Base-by-base conservation (phyloP, 2,113 vertebrate species). In the Chaetodon auriga region DNA sequence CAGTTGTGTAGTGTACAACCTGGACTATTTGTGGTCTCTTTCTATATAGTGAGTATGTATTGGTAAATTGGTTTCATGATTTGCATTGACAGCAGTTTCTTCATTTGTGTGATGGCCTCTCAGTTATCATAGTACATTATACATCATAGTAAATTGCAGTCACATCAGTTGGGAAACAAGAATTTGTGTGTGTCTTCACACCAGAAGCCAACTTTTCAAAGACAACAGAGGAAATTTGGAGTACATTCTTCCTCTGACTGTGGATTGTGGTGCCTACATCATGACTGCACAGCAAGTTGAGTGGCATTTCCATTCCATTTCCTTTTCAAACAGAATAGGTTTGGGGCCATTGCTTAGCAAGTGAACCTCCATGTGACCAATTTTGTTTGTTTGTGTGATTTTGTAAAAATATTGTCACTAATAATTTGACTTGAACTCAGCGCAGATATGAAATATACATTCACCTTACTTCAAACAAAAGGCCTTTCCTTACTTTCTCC, bases 231-330 rank as follows among this genome's bases (percentile, higher is more conserved):
- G 49, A 64, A 57, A 64, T 60, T 0, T 41, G 65, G 38, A 38
- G 19, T n/a, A n/a, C n/a, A n/a, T n/a, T 15, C 36, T 36, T 54
- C 35, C 4, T 62, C 3, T n/a, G 36, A 36, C 43, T 30, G 15
- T 51, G 49, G 12, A 18, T 58, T 15, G n/a, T 36, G 64, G 58
- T 64, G 35, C 30, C 51, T 70, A 8, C 5, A 46, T 45, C 15
- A 2, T 66, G 10, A 78, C 54, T 45, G 2, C 70, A 54, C 43
- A 53, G 23, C 19, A 57, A 57, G 57, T 35, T 75, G 43, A 80
- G 41, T 58, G 72, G 16, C 25, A 80, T 78, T 78, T 81, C 19
- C 19, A 70, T 71, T 84, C 49, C 36, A 46, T 68, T 79, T 21
- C 49, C n/a, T 57, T 66, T 61, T 16, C 41, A 71, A 53, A 58